Base-by-base conservation (phyloP, 2,888 invertebrate genomes). In the Leistus spinibarbis region DNA sequence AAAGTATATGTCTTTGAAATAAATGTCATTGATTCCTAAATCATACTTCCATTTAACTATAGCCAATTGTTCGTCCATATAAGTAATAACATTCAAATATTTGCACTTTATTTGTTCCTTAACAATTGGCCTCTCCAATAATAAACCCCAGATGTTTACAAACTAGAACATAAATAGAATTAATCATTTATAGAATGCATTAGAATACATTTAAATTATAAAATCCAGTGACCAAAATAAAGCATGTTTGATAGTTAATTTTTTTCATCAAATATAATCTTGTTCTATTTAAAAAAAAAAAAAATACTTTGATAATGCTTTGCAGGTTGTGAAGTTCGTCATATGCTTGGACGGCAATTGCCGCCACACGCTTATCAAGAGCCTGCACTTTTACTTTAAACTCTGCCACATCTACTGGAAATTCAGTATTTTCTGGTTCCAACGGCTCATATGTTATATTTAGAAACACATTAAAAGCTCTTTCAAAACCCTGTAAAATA, bases 341-440 rank as follows among this genome's bases (percentile, higher is more conserved):
- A 79, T 95, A 92, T 0, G 93, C 94, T 81, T 93, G 92, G 10
- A 91, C 89, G 81, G 96, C 93, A 77, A 96, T 89, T 17, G 93
- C 91, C 0, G 94, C 94, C 54, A 97, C 86, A 77, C 92, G 88
- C 76, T 92, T 88, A 82, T 97, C 97, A 69, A 93, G 89, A 80
- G 94, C 92, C 24, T 90, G 88, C 0, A 91, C 85, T 76, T 90
- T 90, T 0, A 83, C 84, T 81, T 89, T 86, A 82, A 95, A 95
- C 0, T 84, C 83, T 0, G 86, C 81, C 77, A 90, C 89, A 80
- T 96, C 95, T 0, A 85, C 82, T 0, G 90, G 82, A 81, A 97
- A 96, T 0, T 87, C 86, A 3, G 87, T 82, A 78, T 92, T 90
- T 77, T 91, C 90, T 0, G 93, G 91, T 78, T 92, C 90, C 1